Evolutionary conservation across 2,888 invertebrate genomes (phyloP).

Genomic region (Lycocerus yunnanus): DNA sequence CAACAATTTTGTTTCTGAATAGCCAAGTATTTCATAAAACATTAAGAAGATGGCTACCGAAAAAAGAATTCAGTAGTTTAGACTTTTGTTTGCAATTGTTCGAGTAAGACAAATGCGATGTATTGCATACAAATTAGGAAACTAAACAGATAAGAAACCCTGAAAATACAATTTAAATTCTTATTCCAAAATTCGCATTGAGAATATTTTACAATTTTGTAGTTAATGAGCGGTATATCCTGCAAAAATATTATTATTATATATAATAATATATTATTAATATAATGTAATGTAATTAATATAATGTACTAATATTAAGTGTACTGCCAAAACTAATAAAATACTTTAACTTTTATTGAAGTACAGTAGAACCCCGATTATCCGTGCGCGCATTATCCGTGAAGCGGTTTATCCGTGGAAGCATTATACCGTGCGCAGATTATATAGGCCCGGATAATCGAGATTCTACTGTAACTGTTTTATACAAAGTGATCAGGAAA

Average conservation of each 20-base stretch:
- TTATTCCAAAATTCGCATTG: neutral
- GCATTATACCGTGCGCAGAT: too few relatives aligned
- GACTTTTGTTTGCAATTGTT: neutral
- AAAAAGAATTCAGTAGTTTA: neutral
- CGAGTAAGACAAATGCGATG: neutral
- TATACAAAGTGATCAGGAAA: too few relatives aligned
- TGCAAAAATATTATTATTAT: neutral
- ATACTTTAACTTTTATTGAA: too few relatives aligned
- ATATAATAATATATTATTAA: neutral
- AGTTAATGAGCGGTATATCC: neutral
- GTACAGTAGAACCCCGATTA: too few relatives aligned
- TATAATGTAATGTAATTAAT: too few relatives aligned
- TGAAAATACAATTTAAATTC: neutral
- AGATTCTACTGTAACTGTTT: too few relatives aligned
- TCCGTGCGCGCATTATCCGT: too few relatives aligned
- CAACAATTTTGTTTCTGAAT: neutral
- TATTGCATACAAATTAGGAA: neutral
- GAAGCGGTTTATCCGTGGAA: too few relatives aligned
- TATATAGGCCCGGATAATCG: too few relatives aligned
- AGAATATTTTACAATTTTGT: neutral
- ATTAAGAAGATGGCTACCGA: neutral
- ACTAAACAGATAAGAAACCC: neutral
- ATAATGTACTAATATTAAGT: too few relatives aligned
- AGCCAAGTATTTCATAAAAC: neutral
- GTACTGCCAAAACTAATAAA: too few relatives aligned